Evolutionary conservation across 2,888 invertebrate genomes (phyloP).

Genomic region (Allygus modestus): DNA sequence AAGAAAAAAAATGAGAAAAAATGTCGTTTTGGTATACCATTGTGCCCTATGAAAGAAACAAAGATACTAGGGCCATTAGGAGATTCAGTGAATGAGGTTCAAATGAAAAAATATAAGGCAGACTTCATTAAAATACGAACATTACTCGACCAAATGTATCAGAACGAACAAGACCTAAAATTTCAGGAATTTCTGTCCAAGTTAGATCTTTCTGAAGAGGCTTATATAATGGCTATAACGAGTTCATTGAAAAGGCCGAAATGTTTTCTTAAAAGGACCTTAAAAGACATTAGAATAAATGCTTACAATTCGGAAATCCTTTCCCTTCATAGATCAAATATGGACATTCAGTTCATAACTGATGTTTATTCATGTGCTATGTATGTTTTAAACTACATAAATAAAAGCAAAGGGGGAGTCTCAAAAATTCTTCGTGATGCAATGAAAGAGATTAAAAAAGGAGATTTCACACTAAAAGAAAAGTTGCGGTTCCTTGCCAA

Average conservation of each 20-base stretch:
- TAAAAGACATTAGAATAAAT: slow-evolving; percentile 64
- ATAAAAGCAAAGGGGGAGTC: slow-evolving; percentile 67
- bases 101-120: not conserved
- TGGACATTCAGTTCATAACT: slow-evolving; percentile 70
- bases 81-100: not conserved
- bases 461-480: slow-evolving; percentile 69
- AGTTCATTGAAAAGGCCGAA: slow-evolving; percentile 58
- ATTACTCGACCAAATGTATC: not conserved
- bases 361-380: slow-evolving; percentile 64
- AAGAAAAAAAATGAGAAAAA: slow-evolving; percentile 64
- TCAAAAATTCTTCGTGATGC: slow-evolving; percentile 67
- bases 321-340: slow-evolving; percentile 61
- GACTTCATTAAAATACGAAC: not conserved
- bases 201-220: slow-evolving; percentile 61
- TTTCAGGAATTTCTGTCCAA: slow-evolving; percentile 64
- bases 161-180: slow-evolving; percentile 45
- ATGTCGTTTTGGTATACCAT: slow-evolving; percentile 68
- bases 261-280: slow-evolving; percentile 65
- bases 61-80: slow-evolving; percentile 55
- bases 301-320: slow-evolving; percentile 64
- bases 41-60: slow-evolving; percentile 67
- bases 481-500: slow-evolving; percentile 67
- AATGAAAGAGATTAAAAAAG: slow-evolving; percentile 63
- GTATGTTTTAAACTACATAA: slow-evolving; percentile 70
- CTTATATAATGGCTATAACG: slow-evolving; percentile 65